phyloP scores from a whole-genome alignment of 1,140 invertebrate genomes.

The Megalonaias nervosa region DNA sequence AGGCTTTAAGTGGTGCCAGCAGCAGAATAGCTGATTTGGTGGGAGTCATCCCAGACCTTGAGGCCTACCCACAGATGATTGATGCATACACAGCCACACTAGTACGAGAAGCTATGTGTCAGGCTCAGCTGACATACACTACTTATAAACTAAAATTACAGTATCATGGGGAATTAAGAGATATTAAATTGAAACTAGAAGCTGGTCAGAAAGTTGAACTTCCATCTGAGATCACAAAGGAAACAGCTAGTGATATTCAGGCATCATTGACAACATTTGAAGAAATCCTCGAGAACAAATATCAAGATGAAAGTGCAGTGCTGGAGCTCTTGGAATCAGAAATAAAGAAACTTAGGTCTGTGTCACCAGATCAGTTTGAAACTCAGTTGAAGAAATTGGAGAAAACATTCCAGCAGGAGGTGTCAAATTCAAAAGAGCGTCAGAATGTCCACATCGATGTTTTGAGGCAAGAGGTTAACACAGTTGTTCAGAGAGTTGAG shows the following conservation, averaged over 20 bases:
- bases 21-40: constrained; percentile 30
- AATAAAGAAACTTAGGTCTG: constrained; percentile 48
- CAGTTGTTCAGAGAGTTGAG: constrained; percentile 50
- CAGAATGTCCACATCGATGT: constrained; percentile 62
- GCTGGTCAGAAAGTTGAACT: constrained; percentile 39
- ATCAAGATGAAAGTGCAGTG: constrained; percentile 62
- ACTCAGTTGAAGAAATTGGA: constrained; percentile 56
- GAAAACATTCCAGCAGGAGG: constrained; percentile 56
- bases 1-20: constrained; percentile 2
- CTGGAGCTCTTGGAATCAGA: constrained; percentile 54
- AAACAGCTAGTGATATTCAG: constrained; percentile 57
- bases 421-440: constrained; percentile 52
- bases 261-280: constrained; percentile 55
- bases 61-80: constrained; percentile 39
- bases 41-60: constrained; percentile 46
- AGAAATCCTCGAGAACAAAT: constrained; percentile 62
- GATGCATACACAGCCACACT: constrained; percentile 47
- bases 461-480: constrained; percentile 56
- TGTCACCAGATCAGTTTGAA: constrained; percentile 34
- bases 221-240: constrained; percentile 45
- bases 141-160: constrained; percentile 60
- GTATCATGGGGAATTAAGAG: constrained; percentile 54
- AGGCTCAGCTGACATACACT: constrained; percentile 60
- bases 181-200: constrained; percentile 50
- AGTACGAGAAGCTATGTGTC: constrained; percentile 58